Evolutionary conservation across 2,797 vertebrate genomes (phyloP).

Genomic region (Gadopsis marmoratus): DNA sequence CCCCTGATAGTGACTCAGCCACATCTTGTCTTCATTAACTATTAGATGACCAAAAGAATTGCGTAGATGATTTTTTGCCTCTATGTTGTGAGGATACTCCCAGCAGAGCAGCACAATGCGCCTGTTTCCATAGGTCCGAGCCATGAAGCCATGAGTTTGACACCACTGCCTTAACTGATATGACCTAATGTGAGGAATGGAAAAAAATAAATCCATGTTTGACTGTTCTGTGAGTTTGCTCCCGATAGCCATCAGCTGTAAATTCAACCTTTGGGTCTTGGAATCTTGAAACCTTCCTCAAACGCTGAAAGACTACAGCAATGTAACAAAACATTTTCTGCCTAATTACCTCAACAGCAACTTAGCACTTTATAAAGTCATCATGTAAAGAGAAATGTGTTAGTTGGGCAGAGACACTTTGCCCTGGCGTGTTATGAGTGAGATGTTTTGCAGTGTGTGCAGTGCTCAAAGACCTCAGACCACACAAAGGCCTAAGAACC

Average conservation of each 20-base stretch:
- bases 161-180: not conserved
- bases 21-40: slow-evolving; percentile 8
- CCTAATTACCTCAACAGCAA: not conserved
- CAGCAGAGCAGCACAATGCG: not conserved
- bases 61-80: not conserved
- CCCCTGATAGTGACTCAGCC: slow-evolving; percentile 7
- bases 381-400: not conserved
- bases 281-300: not conserved
- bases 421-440: not conserved
- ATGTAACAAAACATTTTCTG: slow-evolving; percentile 1
- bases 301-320: not conserved
- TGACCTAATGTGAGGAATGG: not conserved
- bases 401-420: not conserved
- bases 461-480: not conserved
- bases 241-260: not conserved
- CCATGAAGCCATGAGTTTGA: not conserved
- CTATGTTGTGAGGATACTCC: not conserved
- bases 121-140: slow-evolving; percentile 9
- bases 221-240: not conserved
- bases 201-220: not conserved
- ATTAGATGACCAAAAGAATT: slow-evolving; percentile 11
- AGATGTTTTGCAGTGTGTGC: not conserved
- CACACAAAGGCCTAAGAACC: not conserved
- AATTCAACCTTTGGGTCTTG: not conserved
- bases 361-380: not conserved